Base-by-base conservation (phyloP, 2,888 invertebrate species). In the Neoitamus cyanurus region DNA sequence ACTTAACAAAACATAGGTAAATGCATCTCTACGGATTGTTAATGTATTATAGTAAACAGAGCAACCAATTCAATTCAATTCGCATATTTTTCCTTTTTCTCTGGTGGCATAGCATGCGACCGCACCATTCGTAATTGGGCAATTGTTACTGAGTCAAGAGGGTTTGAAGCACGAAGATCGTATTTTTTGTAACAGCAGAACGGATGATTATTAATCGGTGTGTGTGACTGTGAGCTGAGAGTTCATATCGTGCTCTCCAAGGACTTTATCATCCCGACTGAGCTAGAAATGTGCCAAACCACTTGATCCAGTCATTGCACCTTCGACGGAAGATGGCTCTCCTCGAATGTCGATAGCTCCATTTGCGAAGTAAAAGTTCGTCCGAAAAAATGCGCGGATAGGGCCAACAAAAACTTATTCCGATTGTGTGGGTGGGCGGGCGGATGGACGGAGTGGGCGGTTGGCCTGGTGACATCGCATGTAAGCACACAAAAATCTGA, bases 401-500 rank as follows among this genome's bases (percentile, higher is more conserved):
- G 70, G 13, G 9, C 6, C 70, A 69, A 69, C 0, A 69, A 69
- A 69, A 69, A 31, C 70, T 13, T 70, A 31, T 70, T 11, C 15
- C 31, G 34, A 70, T 70, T 70, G 34, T 30, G 30, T 30, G 30
- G 5, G 70, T 5, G 69, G 69, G 5, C 28, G 70, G 30, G 1
- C 30, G 70, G 70, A 9, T n/a, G 68, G 15, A 28, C 15, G 68
- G 68, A 9, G 70, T 69, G 70, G 30, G 25, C 70, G 70, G 70
- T 34, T 31, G 70, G 70, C 30, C 30, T 30, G 70, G 70, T 30
- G 70, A 70, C 70, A 31, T 31, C 70, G 58, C 20, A 58, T 31
- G 70, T 46, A 77, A 46, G 42, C 42, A 77, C 77, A 77, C 77
- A 77, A 77, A 42, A 77, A 77, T 77, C 37, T 34, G 77, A 25